Conservation (phyloP, 1,140 invertebrate species). For the Marisa cornuarietis region DNA sequence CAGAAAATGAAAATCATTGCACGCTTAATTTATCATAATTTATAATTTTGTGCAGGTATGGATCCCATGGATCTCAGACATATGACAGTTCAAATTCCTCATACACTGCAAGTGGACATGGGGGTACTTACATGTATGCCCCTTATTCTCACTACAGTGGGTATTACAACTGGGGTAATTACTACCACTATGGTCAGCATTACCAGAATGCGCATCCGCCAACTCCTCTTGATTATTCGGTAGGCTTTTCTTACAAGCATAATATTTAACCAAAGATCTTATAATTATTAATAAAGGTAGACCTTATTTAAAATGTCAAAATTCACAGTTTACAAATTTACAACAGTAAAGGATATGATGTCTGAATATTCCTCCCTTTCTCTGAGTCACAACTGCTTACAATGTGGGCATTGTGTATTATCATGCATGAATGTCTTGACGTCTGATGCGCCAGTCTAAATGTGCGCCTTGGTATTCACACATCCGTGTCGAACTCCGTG, state of each 20-base stretch:
- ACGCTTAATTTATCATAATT: not conserved
- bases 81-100: slow-evolving; percentile 26
- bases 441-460: too few relatives aligned
- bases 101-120: not conserved
- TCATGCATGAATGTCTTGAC: too few relatives aligned
- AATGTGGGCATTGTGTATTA: too few relatives aligned
- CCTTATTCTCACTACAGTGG: slow-evolving; percentile 14
- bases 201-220: slow-evolving; percentile 34
- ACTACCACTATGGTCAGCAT: slow-evolving; percentile 46
- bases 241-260: not conserved
- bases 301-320: too few relatives aligned
- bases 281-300: too few relatives aligned
- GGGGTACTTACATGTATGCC: slow-evolving; percentile 7
- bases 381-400: too few relatives aligned
- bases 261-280: not conserved
- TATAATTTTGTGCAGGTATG: not conserved
- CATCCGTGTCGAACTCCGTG: too few relatives aligned
- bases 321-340: too few relatives aligned
- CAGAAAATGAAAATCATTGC: not conserved
- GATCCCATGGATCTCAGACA: slow-evolving; percentile 24
- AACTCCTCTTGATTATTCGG: slow-evolving; percentile 27
- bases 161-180: slow-evolving; percentile 38
- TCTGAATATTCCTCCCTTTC: too few relatives aligned
- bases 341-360: too few relatives aligned
- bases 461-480: too few relatives aligned